A percentile compares a stretch with the other conserved stretches of the same genome.
Evolutionary conservation across 2,888 invertebrate genomes (phyloP).

Genomic region (Reticulitermes lucifugus): DNA sequence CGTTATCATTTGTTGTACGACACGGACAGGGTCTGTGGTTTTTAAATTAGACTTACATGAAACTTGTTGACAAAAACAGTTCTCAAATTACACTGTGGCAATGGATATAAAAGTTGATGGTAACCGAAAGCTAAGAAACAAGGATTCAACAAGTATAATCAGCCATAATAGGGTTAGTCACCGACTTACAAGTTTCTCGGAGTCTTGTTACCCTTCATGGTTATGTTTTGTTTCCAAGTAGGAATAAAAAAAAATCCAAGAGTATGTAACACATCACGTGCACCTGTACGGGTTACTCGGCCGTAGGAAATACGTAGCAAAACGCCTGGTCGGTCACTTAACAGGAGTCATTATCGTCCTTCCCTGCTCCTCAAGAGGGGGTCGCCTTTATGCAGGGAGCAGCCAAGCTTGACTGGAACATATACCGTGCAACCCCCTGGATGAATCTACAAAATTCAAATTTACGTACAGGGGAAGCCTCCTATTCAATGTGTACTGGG

Average conservation of each 20-base stretch:
- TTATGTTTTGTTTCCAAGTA: background rate
- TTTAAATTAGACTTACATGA: too few species aligned
- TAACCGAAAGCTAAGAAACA: background rate
- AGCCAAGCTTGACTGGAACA: slow-evolving; percentile 3
- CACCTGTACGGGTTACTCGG: slow-evolving; percentile 1
- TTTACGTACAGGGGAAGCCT: background rate
- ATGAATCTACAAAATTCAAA: slow-evolving; percentile 5
- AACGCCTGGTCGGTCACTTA: background rate
- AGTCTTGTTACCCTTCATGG: too few species aligned
- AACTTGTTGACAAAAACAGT: background rate
- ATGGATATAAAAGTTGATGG: background rate
- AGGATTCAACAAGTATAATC: background rate
- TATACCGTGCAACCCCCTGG: background rate
- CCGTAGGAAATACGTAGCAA: slow-evolving; percentile 12
- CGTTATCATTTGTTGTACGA: too few species aligned
- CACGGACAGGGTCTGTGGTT: too few species aligned
- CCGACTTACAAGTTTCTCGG: background rate
- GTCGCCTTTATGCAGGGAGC: background rate
- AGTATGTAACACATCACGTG: background rate
- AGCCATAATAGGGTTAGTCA: slow-evolving; percentile 11
- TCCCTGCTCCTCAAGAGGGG: slow-evolving; percentile 8
- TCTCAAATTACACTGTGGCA: background rate
- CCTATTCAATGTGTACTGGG: too few species aligned
- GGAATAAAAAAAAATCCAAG: background rate
- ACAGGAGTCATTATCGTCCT: background rate